Evolutionary conservation across 2,113 vertebrate species (phyloP).

Genomic region (Perca flavescens): DNA sequence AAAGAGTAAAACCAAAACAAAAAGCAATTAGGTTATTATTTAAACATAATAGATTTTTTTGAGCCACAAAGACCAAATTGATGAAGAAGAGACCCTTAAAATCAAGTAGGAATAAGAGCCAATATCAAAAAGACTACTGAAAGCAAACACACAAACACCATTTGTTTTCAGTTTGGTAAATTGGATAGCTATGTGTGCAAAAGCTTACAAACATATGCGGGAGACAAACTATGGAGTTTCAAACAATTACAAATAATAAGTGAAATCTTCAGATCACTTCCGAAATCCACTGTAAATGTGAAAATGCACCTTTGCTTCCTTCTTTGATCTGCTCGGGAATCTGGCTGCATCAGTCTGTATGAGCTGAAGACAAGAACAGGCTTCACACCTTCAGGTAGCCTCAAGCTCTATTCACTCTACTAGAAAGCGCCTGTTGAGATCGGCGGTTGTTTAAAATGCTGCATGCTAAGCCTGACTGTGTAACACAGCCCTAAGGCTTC

Average conservation of each 20-base stretch:
- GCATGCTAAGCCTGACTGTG: constrained; percentile 61
- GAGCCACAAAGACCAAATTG: background rate
- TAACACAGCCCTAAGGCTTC: constrained; percentile 56
- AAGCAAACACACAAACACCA: background rate
- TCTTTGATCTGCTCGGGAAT: constrained; percentile 44
- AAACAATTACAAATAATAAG: background rate
- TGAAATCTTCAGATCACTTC: constrained; percentile 1
- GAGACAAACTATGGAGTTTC: background rate
- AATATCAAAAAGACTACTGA: background rate
- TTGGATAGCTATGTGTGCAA: background rate
- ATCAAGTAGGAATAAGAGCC: background rate
- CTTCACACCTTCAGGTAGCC: constrained; percentile 58
- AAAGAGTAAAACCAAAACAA: background rate
- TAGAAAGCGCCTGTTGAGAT: constrained; percentile 62
- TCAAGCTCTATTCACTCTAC: constrained; percentile 41
- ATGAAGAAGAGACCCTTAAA: background rate
- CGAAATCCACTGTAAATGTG: constrained; percentile 11
- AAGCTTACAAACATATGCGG: constrained; percentile 3
- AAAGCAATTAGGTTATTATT: background rate
- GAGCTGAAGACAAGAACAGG: constrained; percentile 49
- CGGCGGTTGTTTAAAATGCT: constrained; percentile 71
- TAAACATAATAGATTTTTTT: background rate
- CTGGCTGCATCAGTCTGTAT: constrained; percentile 32
- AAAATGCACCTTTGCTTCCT: constrained; percentile 18
- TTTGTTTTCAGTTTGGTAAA: background rate